Percentiles rank a stretch among this genome's conserved stretches.
Evolutionary conservation across 2,888 invertebrate genomes (phyloP).

Genomic region (Blomia tropicalis): DNA sequence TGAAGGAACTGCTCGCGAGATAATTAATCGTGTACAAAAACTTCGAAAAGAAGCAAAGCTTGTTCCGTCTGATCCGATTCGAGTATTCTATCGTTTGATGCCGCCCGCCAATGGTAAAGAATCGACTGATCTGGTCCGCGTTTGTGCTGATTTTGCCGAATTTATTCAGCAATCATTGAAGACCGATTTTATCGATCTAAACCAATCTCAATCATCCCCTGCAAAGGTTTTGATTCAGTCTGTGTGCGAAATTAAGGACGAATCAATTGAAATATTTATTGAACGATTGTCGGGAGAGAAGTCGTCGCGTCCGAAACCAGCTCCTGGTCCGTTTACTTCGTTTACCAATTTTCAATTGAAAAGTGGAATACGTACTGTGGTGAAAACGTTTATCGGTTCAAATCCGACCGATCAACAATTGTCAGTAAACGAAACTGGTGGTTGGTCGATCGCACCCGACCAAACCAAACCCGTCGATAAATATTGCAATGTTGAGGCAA

Average conservation of each 20-base stretch:
- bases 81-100: conserved; percentile 48
- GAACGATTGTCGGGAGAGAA: background rate
- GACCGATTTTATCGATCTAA: conserved; percentile 5
- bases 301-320: background rate
- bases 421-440: background rate
- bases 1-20: conserved; percentile 86
- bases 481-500: conserved; percentile 1
- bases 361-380: background rate
- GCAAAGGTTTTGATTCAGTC: background rate
- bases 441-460: background rate
- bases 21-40: conserved; percentile 83
- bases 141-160: background rate
- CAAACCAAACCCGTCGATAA: conserved; percentile 1
- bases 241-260: background rate
- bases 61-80: conserved; percentile 75
- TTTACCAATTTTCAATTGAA: conserved; percentile 2
- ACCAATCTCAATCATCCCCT: background rate
- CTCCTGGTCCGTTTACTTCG: background rate
- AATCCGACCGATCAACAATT: background rate
- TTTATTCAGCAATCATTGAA: background rate
- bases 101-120: conserved; percentile 38
- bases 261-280: conserved; percentile 5
- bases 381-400: background rate
- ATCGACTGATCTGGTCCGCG: background rate
- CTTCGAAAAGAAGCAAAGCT: conserved; percentile 81